These are phyloP conservation scores for Plagodis dolabraria DNA, from an alignment of 2,888 invertebrate species.

Conservation along the genomic window DNA sequence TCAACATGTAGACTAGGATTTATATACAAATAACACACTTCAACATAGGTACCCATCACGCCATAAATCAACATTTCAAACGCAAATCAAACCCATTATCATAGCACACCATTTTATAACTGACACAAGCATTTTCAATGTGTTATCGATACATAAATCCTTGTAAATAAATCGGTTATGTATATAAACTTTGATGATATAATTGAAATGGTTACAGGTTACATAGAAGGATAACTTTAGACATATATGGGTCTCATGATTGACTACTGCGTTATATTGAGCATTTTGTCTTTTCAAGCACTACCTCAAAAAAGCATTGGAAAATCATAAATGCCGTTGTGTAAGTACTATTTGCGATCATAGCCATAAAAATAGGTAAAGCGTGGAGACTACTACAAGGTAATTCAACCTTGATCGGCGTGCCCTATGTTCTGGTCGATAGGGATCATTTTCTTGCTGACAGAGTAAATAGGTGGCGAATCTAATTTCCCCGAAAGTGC, in stretches of 20 bases:
- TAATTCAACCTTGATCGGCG: conserved; percentile 67
- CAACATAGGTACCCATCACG: not conserved
- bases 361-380: conserved; percentile 55
- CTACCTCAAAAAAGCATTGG: conserved; percentile 48
- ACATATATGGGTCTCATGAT: conserved; percentile 42
- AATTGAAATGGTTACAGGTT: conserved; percentile 23
- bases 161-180: conserved; percentile 25
- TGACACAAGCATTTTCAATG: conserved; percentile 16
- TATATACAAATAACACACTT: conserved; percentile 35
- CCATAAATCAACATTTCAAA: conserved; percentile 11
- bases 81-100: conserved; percentile 21
- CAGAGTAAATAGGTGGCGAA: conserved; percentile 73
- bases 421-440: conserved; percentile 64
- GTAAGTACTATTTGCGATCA: conserved; percentile 42
- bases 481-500: conserved; percentile 73
- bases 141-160: conserved; percentile 31
- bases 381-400: conserved; percentile 52
- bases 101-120: conserved; percentile 17
- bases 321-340: conserved; percentile 49
- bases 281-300: conserved; percentile 69
- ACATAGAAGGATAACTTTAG: conserved; percentile 34
- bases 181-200: conserved; percentile 28
- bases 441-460: conserved; percentile 74
- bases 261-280: conserved; percentile 49
- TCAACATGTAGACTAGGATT: conserved; percentile 39